Percentiles rank a stretch among this genome's conserved stretches.
phyloP scores from a whole-genome alignment of 2,113 vertebrate species.

The Protomyctophum bolini region DNA sequence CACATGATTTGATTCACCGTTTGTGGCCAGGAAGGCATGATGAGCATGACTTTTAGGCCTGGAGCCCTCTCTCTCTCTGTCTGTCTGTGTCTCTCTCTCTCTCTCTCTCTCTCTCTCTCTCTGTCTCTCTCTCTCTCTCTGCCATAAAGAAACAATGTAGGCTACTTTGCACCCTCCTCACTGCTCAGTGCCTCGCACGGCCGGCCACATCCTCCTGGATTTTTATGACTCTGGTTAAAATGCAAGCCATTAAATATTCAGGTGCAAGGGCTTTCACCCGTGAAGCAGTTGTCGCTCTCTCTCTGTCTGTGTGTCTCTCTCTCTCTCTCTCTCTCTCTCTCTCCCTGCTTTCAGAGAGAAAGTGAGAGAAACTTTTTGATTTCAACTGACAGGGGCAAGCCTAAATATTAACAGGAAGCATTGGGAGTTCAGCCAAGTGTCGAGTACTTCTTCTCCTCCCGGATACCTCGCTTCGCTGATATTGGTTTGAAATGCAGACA shows the following conservation, averaged over 20 bases:
- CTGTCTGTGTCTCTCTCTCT: too few species aligned
- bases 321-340: too few species aligned
- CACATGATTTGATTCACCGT: constrained; percentile 67
- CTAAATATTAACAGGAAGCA: constrained; percentile 66
- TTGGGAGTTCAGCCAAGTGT: constrained; percentile 52
- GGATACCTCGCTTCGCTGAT: constrained; percentile 34
- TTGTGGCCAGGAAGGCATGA: constrained; percentile 40
- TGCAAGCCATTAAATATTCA: constrained; percentile 78
- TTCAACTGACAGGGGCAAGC: constrained; percentile 62
- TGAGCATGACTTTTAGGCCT: constrained; percentile 57
- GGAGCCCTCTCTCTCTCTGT: too few species aligned
- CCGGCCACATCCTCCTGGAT: constrained; percentile 71
- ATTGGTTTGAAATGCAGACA: background rate
- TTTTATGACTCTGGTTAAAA: constrained; percentile 76
- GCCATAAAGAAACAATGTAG: constrained; percentile 67
- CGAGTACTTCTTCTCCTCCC: constrained; percentile 32
- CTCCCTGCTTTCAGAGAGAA: constrained; percentile 57
- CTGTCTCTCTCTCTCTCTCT: too few species aligned
- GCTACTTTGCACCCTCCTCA: constrained; percentile 65
- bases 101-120: too few species aligned
- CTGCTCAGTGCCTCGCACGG: constrained; percentile 42
- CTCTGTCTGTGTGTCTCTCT: too few species aligned
- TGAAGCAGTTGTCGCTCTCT: constrained; percentile 65
- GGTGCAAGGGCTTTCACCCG: constrained; percentile 73
- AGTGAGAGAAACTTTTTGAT: constrained; percentile 74